phyloP scores from a whole-genome alignment of 2,113 vertebrate genomes.

The Tetraodon nigroviridis region DNA sequence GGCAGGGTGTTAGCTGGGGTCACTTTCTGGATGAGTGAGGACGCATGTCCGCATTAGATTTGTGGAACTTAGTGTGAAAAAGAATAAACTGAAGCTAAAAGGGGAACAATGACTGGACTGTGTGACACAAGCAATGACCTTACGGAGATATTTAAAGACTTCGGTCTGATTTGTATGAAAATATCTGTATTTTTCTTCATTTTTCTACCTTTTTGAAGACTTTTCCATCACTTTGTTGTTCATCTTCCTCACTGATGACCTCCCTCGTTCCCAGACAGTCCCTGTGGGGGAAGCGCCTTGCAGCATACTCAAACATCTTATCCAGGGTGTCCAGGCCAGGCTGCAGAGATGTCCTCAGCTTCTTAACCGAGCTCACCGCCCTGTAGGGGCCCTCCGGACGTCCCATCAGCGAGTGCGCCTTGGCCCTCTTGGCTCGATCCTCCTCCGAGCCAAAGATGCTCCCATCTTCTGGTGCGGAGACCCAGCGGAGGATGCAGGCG shows the following conservation, averaged over 20 bases:
- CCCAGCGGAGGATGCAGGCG: slow-evolving; percentile 75
- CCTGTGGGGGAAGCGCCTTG: slow-evolving; percentile 76
- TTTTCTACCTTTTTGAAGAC: slow-evolving; percentile 89
- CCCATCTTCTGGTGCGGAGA: neutral
- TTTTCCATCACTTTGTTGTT: slow-evolving; percentile 89
- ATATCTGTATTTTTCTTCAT: neutral
- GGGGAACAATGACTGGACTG: neutral
- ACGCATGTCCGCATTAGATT: neutral
- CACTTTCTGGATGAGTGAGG: no score
- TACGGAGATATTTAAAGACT: neutral
- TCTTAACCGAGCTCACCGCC: slow-evolving; percentile 75
- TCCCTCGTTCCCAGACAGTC: slow-evolving; percentile 88
- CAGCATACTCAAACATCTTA: slow-evolving; percentile 82
- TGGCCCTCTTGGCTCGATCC: slow-evolving; percentile 76
- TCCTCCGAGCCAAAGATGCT: slow-evolving; percentile 66
- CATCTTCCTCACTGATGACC: slow-evolving; percentile 89
- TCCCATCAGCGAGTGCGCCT: slow-evolving; percentile 78
- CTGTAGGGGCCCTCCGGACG: slow-evolving; percentile 81
- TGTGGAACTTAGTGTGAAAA: neutral
- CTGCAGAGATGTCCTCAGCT: slow-evolving; percentile 75
- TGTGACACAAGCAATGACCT: neutral
- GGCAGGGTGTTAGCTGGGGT: no score
- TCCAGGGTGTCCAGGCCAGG: slow-evolving; percentile 86
- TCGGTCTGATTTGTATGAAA: neutral
- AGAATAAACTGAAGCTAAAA: neutral